phyloP scores from a whole-genome alignment of 2,113 vertebrate species.

The Aegotheles bennettii region DNA sequence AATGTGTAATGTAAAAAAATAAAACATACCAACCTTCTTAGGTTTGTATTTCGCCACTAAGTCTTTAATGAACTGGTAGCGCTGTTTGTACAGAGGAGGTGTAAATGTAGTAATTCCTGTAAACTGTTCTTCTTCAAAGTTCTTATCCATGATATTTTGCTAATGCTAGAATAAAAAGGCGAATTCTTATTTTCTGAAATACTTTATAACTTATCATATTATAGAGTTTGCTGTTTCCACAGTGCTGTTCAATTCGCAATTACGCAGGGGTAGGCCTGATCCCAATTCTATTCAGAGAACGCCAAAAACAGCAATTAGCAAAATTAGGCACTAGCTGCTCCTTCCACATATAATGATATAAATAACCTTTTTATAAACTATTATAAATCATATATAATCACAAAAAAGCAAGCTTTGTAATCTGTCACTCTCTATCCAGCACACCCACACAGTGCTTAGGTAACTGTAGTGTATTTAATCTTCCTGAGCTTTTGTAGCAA shows the following conservation, averaged over 20 bases:
- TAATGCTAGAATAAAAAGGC: neutral
- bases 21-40: slow-evolving; percentile 79
- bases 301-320: neutral
- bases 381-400: neutral
- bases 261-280: neutral
- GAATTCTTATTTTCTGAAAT: neutral
- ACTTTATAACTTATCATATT: neutral
- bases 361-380: neutral
- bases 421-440: neutral
- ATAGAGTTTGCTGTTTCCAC: neutral
- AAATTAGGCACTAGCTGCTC: neutral
- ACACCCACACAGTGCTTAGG: neutral
- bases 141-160: slow-evolving; percentile 8
- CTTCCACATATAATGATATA: neutral
- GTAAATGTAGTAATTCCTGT: slow-evolving; percentile 69
- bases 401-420: neutral
- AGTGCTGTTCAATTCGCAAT: neutral
- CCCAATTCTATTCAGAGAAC: neutral
- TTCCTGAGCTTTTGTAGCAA: neutral
- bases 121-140: neutral
- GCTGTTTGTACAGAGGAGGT: slow-evolving; percentile 83
- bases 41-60: slow-evolving; percentile 79
- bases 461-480: neutral
- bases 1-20: neutral
- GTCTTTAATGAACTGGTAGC: slow-evolving; percentile 84